Evolutionary conservation across 2,888 invertebrate genomes (phyloP).

Genomic region (Eudemis profundana): DNA sequence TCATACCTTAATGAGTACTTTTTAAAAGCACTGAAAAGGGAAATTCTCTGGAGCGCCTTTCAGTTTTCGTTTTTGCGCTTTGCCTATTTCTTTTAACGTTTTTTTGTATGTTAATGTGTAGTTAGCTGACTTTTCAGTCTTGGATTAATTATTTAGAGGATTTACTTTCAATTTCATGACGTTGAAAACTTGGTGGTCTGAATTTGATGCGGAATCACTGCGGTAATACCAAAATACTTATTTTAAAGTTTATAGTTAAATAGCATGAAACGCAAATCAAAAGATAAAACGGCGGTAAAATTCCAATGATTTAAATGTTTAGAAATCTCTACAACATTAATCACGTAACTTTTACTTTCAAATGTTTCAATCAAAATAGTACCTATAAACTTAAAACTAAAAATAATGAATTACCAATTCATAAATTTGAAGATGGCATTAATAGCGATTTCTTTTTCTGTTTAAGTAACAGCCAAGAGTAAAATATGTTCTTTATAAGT

Average conservation of each 20-base stretch:
- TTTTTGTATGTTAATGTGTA: slow-evolving; percentile 10
- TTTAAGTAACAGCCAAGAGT: neutral
- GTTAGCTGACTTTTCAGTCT: slow-evolving; percentile 5
- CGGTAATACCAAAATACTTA: neutral
- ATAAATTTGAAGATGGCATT: neutral
- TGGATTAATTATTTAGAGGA: slow-evolving; percentile 6
- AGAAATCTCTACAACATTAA: neutral
- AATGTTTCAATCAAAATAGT: slow-evolving; percentile 14
- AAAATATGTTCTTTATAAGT: neutral
- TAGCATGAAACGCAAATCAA: neutral
- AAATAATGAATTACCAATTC: no score
- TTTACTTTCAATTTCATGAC: neutral
- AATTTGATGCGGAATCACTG: neutral
- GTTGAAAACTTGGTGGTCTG: neutral
- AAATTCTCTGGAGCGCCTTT: slow-evolving; percentile 67
- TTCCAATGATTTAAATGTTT: neutral
- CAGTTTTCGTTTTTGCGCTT: slow-evolving; percentile 50
- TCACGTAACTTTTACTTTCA: slow-evolving; percentile 11
- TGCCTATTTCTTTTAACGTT: slow-evolving; percentile 18
- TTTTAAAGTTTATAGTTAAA: neutral
- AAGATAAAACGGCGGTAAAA: neutral
- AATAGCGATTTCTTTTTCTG: neutral
- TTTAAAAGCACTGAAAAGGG: slow-evolving; percentile 78
- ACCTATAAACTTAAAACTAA: neutral
- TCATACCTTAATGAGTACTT: slow-evolving; percentile 79